These are phyloP conservation scores for Cataglyphis rosenhaueri DNA, from an alignment of 2,888 invertebrate species.

Conservation along the genomic window DNA sequence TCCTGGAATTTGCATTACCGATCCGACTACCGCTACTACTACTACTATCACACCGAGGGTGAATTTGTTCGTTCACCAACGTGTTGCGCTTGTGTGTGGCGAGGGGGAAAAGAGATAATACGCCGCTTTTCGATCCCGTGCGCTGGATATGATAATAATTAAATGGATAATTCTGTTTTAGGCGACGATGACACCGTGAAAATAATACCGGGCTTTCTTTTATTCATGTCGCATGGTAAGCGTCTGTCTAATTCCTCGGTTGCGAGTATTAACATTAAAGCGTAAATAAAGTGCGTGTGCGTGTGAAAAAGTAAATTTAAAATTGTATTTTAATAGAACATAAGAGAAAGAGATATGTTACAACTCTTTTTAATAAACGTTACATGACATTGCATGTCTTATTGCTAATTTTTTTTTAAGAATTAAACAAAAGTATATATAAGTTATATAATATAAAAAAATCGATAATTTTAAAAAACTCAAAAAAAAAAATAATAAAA, in stretches of 20 bases:
- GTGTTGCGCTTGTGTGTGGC: slow-evolving; percentile 30
- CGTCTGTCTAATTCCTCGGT: no score
- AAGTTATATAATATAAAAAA: neutral
- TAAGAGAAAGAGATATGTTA: neutral
- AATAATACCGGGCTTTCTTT: slow-evolving; percentile 12
- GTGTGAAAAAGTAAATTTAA: neutral
- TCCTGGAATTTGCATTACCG: slow-evolving; percentile 54
- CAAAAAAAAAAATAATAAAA: no score
- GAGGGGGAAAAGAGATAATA: slow-evolving; percentile 31
- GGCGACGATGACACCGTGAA: slow-evolving; percentile 16
- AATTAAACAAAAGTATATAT: no score
- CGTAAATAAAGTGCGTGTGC: neutral
- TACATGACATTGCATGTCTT: neutral
- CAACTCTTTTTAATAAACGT: neutral
- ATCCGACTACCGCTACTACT: slow-evolving; percentile 15
- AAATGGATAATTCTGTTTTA: slow-evolving; percentile 36
- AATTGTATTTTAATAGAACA: neutral
- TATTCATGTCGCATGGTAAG: neutral
- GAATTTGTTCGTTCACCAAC: slow-evolving; percentile 51
- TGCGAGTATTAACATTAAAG: neutral
- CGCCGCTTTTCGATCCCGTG: slow-evolving; percentile 30
- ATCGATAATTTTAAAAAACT: neutral
- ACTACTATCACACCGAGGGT: slow-evolving; percentile 6
- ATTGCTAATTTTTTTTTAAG: neutral
- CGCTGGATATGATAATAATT: slow-evolving; percentile 43